These are phyloP conservation scores for Sebastes ruberrimus DNA, from an alignment of 2,797 vertebrate genomes.

Conservation along the genomic window DNA sequence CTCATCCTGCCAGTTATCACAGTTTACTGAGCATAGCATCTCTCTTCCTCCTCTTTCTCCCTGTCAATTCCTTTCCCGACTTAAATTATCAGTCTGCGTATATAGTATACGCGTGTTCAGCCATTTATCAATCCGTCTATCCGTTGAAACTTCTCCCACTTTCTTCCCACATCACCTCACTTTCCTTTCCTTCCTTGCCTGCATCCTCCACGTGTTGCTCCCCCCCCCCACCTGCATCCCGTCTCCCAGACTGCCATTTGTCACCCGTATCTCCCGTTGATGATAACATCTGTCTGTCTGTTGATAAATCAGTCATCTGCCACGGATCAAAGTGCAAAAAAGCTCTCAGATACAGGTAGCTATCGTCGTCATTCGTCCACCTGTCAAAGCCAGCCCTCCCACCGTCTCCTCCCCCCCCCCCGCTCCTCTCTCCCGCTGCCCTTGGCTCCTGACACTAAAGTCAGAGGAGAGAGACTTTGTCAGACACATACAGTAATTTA, in stretches of 20 bases:
- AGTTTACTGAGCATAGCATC: slow-evolving; percentile 31
- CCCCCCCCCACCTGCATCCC: not conserved
- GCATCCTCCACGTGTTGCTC: not conserved
- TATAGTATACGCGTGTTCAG: not conserved
- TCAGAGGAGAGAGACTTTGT: not conserved
- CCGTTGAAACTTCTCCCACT: slow-evolving; percentile 20
- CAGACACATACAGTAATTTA: not conserved
- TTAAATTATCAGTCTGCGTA: not conserved
- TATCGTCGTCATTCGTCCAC: slow-evolving; percentile 47
- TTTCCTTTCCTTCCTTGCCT: not conserved
- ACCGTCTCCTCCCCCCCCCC: not conserved
- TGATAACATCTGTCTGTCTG: slow-evolving; percentile 58
- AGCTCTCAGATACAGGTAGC: slow-evolving; percentile 35
- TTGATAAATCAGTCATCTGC: slow-evolving; percentile 56
- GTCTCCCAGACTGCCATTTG: slow-evolving; percentile 39
- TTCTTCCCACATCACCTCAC: not conserved
- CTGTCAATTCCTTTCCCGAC: not conserved
- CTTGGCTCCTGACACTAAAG: slow-evolving; percentile 35
- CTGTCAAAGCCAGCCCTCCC: slow-evolving; percentile 51
- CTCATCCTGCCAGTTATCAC: slow-evolving; percentile 49
- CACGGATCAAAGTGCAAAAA: slow-evolving; percentile 57
- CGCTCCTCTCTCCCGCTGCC: slow-evolving; percentile 27
- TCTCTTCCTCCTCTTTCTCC: not conserved
- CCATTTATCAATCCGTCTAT: not conserved
- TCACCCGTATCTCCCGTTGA: slow-evolving; percentile 51